A percentile compares a stretch with the other conserved stretches of the same genome.
Evolutionary conservation across 2,888 invertebrate species (phyloP).

Genomic region (Agrochola circellaris): DNA sequence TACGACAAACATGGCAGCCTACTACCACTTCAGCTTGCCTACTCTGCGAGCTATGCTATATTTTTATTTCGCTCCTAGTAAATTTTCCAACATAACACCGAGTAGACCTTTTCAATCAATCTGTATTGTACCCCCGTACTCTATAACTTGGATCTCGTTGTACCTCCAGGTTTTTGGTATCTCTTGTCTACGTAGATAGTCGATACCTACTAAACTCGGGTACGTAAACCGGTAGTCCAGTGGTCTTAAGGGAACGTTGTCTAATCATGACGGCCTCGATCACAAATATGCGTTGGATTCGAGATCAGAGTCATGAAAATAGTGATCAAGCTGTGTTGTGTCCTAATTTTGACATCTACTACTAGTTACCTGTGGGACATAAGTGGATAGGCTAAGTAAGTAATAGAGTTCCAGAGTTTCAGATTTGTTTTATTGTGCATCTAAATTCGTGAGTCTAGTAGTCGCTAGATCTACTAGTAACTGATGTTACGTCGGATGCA

Average conservation of each 20-base stretch:
- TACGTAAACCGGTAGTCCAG: neutral
- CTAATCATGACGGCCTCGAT: neutral
- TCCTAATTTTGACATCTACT: neutral
- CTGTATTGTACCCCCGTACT: neutral
- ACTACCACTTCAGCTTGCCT: too few relatives aligned
- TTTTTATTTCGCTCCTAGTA: too few relatives aligned
- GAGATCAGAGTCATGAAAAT: neutral
- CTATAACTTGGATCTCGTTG: neutral
- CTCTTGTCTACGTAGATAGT: neutral
- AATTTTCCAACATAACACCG: too few relatives aligned
- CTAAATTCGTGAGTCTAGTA: neutral
- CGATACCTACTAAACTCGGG: neutral
- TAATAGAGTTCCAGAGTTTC: neutral
- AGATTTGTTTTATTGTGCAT: neutral
- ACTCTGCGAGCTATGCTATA: too few relatives aligned
- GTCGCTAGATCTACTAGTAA: neutral
- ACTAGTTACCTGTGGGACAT: neutral
- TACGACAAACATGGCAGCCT: too few relatives aligned
- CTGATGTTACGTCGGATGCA: too few relatives aligned
- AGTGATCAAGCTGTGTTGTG: neutral
- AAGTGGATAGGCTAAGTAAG: neutral
- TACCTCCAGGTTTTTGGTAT: constrained; percentile 21
- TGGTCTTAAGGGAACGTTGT: constrained; percentile 4
- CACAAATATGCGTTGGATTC: neutral
- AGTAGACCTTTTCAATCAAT: neutral